These are phyloP conservation scores for Leucoraja ocellata DNA, from an alignment of 2,797 vertebrate species.

Conservation along the genomic window DNA sequence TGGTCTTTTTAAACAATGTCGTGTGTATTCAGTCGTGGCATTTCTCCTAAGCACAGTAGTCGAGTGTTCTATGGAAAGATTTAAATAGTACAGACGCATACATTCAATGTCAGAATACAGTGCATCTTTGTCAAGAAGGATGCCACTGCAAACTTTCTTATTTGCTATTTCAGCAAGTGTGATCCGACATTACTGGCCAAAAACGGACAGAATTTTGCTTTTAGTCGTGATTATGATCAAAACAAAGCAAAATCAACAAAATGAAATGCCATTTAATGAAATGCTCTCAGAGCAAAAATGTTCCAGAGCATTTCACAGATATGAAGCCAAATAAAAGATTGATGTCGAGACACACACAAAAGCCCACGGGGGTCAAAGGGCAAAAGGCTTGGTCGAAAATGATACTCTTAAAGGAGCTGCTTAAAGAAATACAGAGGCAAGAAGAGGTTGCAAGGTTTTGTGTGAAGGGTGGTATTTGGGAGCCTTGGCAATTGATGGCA, in stretches of 20 bases:
- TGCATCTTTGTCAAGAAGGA: neutral
- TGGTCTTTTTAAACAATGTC: neutral
- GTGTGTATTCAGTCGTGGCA: neutral
- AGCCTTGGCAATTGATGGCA: no score
- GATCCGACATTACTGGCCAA: neutral
- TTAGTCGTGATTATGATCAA: neutral
- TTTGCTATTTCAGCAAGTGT: neutral
- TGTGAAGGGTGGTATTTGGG: no score
- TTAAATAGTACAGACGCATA: neutral
- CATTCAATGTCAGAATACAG: conserved; percentile 8
- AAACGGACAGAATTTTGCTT: neutral
- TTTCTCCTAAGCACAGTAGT: neutral
- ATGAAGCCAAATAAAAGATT: no score
- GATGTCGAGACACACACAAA: no score
- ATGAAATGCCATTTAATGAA: no score
- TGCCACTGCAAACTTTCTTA: neutral
- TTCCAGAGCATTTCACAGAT: no score
- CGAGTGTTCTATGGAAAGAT: neutral
- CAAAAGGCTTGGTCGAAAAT: no score
- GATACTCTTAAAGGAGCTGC: no score
- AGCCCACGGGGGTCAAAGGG: no score
- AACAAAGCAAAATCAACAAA: neutral
- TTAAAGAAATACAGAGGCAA: no score
- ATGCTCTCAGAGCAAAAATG: no score
- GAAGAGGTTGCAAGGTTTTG: no score